Base-by-base conservation (phyloP, 1,140 invertebrate genomes). In the Brachionus manjavacas region DNA sequence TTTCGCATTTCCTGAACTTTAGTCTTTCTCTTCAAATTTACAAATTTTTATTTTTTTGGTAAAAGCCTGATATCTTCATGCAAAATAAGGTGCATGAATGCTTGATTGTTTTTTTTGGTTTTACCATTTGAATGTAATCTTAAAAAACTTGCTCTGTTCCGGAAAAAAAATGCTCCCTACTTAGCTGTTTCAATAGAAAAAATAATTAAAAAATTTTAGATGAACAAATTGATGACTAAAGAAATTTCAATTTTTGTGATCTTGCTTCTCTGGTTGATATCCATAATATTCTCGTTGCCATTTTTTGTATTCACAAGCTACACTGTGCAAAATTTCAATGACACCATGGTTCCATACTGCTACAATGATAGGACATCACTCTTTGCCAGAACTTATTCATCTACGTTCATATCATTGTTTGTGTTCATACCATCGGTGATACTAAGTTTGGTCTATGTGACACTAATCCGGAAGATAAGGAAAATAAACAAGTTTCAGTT, bases 401-500 rank as follows among this genome's bases (percentile, higher is more conserved):
- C 72, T 49, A 49, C 25, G 14, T 76, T 76, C 11, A 76, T 49
- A 49, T 76, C 43, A 3, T 14, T 76, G 41, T 76, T 76, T 76
- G 23, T 76, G n/a, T 76, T 76, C 72, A 76, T 76, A 76, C 72
- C 72, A 76, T 49, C 72, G 3, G 31, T 76, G 9, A 76, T 76
- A 49, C 43, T 76, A 0, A 76, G 41, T 12, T 7, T 76, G 25
- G 72, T 76, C 20, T 76, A 76, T 49, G 11, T 76, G 25, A 39
- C 68, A 0, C 39, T 72, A 41, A 72, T 72, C 16, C 68, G 39
- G 12, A 72, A 72, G 39, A 72, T 72, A 39, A 72, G n/a, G 41
- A 39, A 39, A 72, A 39, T 72, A 8, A 72, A 72, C 35, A 72
- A 39, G 31, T 68, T 31, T 68, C 66, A 68, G 3, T 9, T 72